These are phyloP conservation scores for Oscheius myriophilus DNA, from an alignment of 2,888 invertebrate species.

Conservation along the genomic window DNA sequence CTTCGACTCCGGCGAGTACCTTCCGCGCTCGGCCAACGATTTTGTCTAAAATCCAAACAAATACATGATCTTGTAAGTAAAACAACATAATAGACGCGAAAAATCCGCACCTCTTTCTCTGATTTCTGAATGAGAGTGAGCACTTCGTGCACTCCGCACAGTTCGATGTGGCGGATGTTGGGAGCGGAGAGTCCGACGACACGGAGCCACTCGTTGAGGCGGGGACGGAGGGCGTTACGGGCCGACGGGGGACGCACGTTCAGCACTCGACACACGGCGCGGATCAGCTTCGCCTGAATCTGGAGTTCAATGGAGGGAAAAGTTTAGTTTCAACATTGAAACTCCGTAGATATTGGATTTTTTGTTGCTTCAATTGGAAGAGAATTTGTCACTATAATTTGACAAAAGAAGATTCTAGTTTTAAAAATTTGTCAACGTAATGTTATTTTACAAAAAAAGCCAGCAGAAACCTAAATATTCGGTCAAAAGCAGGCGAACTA, in stretches of 20 bases:
- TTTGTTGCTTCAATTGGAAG: no score
- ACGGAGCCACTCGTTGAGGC: slow-evolving; percentile 37
- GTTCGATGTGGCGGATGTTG: slow-evolving; percentile 49
- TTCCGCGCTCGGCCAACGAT: slow-evolving; percentile 47
- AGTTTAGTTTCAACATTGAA: slow-evolving; percentile 8
- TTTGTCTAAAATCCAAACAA: slow-evolving; percentile 34
- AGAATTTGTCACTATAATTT: no score
- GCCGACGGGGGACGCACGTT: slow-evolving; percentile 13
- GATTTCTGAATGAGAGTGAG: slow-evolving; percentile 36
- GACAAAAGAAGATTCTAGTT: no score
- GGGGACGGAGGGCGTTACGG: slow-evolving; percentile 7
- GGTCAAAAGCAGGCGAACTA: no score
- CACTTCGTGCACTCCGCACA: slow-evolving; percentile 44
- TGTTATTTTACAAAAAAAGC: no score
- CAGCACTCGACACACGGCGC: slow-evolving; percentile 22
- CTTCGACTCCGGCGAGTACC: slow-evolving; percentile 47
- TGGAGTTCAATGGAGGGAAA: not conserved
- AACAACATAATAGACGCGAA: no score
- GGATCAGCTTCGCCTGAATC: slow-evolving; percentile 19
- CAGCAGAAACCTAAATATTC: no score
- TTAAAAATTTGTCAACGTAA: no score
- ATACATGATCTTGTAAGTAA: no score
- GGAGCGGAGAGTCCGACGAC: slow-evolving; percentile 44
- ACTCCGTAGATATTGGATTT: no score
- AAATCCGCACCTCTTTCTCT: slow-evolving; percentile 37